Percentiles rank a stretch among this genome's conserved stretches.
These are phyloP conservation scores for Drosophila biarmipes DNA, from an alignment of 1,140 invertebrate genomes.

Conservation along the genomic window DNA sequence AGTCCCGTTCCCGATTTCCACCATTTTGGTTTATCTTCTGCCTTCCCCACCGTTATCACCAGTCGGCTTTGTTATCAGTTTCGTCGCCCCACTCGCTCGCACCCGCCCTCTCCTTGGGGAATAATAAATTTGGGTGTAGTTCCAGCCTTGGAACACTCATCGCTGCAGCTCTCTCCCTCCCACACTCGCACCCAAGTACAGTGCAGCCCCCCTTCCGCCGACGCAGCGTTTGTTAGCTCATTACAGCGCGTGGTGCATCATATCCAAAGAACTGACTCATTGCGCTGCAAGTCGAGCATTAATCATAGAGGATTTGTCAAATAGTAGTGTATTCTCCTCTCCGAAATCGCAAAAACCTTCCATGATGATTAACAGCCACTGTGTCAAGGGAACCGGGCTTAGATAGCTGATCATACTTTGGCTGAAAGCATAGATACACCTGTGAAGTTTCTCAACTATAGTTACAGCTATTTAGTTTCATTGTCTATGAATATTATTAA, in stretches of 20 bases:
- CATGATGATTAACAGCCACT: not conserved
- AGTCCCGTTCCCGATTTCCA: conserved; percentile 2
- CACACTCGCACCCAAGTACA: conserved; percentile 13
- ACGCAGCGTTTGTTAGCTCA: conserved; percentile 51
- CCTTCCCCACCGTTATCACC: conserved; percentile 56
- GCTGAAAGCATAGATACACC: no score
- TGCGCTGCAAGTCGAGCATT: not conserved
- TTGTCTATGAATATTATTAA: no score
- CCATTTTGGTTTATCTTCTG: conserved; percentile 65
- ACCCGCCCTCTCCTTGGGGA: conserved; percentile 1
- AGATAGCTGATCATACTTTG: not conserved
- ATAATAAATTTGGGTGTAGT: conserved; percentile 55
- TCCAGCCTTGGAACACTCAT: conserved; percentile 50
- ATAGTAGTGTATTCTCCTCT: not conserved
- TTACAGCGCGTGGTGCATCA: conserved; percentile 56
- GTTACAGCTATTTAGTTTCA: no score
- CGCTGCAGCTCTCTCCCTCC: conserved; percentile 15
- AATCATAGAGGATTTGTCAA: no score
- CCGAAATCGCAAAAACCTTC: not conserved
- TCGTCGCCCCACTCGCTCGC: conserved; percentile 20
- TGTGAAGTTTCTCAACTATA: no score
- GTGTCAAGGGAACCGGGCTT: not conserved
- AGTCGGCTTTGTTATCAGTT: conserved; percentile 58
- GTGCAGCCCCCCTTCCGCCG: not conserved
- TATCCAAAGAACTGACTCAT: conserved; percentile 61